These are phyloP conservation scores for Narcine bancroftii DNA, from an alignment of 2,113 vertebrate genomes.

Conservation along the genomic window DNA sequence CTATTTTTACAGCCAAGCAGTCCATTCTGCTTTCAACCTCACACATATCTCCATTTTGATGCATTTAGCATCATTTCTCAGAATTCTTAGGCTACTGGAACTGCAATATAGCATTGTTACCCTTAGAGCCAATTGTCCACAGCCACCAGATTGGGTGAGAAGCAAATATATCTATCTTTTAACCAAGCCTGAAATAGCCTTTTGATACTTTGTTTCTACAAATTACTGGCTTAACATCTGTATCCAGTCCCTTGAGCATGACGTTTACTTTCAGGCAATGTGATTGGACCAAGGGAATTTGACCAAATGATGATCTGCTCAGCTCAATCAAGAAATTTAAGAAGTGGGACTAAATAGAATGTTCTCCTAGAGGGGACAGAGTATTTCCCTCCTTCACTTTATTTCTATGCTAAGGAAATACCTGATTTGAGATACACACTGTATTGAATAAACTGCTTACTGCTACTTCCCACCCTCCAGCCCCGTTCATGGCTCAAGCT, in stretches of 20 bases:
- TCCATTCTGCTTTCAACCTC: neutral
- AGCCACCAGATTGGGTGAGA: neutral
- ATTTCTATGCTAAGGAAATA: neutral
- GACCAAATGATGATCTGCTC: neutral
- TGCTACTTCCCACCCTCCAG: neutral
- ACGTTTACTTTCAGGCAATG: neutral
- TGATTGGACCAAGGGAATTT: neutral
- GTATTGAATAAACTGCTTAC: neutral
- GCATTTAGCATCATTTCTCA: neutral
- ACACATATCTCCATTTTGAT: neutral
- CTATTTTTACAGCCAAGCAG: constrained; percentile 7
- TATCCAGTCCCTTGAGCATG: too few relatives aligned
- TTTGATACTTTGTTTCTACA: neutral
- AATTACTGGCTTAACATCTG: neutral
- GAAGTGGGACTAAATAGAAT: too few relatives aligned
- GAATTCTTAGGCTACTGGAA: neutral
- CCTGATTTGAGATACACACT: neutral
- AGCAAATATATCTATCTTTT: neutral
- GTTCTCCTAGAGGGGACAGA: too few relatives aligned
- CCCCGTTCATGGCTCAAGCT: neutral
- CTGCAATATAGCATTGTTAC: neutral
- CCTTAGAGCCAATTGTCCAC: neutral
- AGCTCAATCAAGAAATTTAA: neutral
- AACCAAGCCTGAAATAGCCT: neutral
- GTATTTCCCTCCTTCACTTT: too few relatives aligned